These are phyloP conservation scores for Aporrectodea caliginosa DNA, from an alignment of 1,140 invertebrate species.

Conservation along the genomic window DNA sequence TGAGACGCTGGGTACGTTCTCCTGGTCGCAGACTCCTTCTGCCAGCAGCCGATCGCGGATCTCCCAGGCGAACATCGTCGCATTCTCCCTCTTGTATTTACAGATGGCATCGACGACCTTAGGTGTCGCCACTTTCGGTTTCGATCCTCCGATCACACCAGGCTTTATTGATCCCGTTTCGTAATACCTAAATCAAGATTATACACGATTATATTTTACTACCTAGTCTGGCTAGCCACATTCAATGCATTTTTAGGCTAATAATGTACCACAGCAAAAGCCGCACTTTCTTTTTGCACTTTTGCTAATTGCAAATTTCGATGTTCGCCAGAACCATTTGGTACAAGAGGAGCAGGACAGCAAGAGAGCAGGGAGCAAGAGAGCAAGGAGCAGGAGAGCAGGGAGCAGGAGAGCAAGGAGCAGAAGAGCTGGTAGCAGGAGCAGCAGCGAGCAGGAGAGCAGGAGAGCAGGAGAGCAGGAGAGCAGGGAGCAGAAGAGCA, in stretches of 20 bases:
- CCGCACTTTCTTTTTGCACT: too few relatives aligned
- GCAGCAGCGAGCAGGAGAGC: slow-evolving; percentile 29
- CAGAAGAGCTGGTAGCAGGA: slow-evolving; percentile 35
- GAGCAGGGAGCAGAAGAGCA: background rate
- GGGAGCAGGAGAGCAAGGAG: background rate
- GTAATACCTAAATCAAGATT: too few relatives aligned
- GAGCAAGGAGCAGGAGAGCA: slow-evolving; percentile 30
- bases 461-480: background rate
- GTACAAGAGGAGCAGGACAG: too few relatives aligned
- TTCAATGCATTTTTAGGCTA: too few relatives aligned
- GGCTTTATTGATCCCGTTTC: slow-evolving; percentile 84
- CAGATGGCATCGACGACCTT: slow-evolving; percentile 97
- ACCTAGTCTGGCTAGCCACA: too few relatives aligned
- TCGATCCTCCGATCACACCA: too few relatives aligned
- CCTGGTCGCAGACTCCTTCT: slow-evolving; percentile 95
- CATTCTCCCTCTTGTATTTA: slow-evolving; percentile 97
- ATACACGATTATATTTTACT: too few relatives aligned
- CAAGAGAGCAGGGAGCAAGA: slow-evolving; percentile 35
- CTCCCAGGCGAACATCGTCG: slow-evolving; percentile 99
- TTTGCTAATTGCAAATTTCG: too few relatives aligned
- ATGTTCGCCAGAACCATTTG: too few relatives aligned
- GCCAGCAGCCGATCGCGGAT: slow-evolving; percentile 93
- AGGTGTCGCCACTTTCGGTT: slow-evolving; percentile 98
- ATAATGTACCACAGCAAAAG: too few relatives aligned
- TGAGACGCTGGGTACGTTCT: slow-evolving; percentile 97